Evolutionary conservation across 2,113 vertebrate species (phyloP).

Genomic region (Panthera tigris): DNA sequence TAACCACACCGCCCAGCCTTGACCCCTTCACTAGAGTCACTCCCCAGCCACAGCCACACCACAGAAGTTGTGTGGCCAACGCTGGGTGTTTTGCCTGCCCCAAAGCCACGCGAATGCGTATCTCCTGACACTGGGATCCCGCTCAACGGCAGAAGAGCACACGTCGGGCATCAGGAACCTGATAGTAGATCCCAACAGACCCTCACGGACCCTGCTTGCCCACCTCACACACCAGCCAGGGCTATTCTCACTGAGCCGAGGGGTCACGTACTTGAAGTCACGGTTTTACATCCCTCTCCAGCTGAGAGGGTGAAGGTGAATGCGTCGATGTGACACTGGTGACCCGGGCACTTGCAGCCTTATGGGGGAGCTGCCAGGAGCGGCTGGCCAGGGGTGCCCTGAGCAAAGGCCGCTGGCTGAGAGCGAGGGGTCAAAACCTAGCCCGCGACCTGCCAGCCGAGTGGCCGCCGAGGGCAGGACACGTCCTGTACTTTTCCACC

Average conservation of each 20-base stretch:
- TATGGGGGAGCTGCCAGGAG: neutral
- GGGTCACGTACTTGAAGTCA: neutral
- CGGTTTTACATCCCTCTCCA: neutral
- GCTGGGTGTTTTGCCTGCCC: neutral
- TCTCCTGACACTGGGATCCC: neutral
- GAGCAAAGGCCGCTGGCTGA: neutral
- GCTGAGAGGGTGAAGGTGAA: neutral
- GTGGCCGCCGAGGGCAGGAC: rapidly evolving
- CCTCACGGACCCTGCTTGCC: neutral
- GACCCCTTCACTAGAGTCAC: too few relatives aligned
- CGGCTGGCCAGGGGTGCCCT: neutral
- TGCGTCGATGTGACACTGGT: rapidly evolving
- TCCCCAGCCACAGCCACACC: neutral
- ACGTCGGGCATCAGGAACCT: neutral
- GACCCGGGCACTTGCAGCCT: neutral
- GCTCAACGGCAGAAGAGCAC: neutral
- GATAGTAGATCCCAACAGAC: neutral
- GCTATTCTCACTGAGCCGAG: neutral
- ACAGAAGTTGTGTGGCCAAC: neutral
- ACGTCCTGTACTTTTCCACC: neutral
- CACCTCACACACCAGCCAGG: rapidly evolving
- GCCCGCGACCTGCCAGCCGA: neutral
- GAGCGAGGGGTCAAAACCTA: neutral
- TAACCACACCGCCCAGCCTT: neutral
- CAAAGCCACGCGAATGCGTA: rapidly evolving